Conservation (phyloP, 2,888 invertebrate genomes). For the Lottia scabra region DNA sequence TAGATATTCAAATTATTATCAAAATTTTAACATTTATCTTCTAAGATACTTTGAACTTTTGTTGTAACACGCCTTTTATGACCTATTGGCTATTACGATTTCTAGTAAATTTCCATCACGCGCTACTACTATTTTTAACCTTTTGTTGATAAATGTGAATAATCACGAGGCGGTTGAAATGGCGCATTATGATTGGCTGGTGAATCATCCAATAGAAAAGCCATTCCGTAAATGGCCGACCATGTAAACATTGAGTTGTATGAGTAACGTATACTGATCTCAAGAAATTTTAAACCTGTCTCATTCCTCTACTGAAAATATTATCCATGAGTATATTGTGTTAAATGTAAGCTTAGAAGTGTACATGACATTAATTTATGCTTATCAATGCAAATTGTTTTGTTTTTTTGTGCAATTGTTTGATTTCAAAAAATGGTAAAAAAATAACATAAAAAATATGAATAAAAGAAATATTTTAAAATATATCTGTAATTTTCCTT, state of each 20-base stretch:
- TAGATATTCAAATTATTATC: too few species aligned
- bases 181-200: neutral
- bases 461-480: slow-evolving; percentile 14
- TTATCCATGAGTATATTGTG: neutral
- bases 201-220: neutral
- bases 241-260: neutral
- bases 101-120: slow-evolving; percentile 3
- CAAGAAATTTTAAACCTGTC: neutral
- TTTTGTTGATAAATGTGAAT: neutral
- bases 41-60: too few species aligned
- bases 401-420: slow-evolving; percentile 21
- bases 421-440: slow-evolving; percentile 14
- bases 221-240: neutral
- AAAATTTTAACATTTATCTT: too few species aligned
- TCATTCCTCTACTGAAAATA: neutral
- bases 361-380: too few species aligned
- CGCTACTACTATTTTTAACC: neutral
- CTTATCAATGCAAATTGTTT: slow-evolving; percentile 19
- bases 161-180: neutral
- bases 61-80: too few species aligned
- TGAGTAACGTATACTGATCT: slow-evolving; percentile 4
- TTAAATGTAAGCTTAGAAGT: too few species aligned
- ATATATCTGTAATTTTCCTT: neutral
- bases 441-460: slow-evolving; percentile 11
- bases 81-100: too few species aligned